Base-by-base conservation (phyloP, 1,140 invertebrate genomes). In the Zaprionus gabonicus region DNA sequence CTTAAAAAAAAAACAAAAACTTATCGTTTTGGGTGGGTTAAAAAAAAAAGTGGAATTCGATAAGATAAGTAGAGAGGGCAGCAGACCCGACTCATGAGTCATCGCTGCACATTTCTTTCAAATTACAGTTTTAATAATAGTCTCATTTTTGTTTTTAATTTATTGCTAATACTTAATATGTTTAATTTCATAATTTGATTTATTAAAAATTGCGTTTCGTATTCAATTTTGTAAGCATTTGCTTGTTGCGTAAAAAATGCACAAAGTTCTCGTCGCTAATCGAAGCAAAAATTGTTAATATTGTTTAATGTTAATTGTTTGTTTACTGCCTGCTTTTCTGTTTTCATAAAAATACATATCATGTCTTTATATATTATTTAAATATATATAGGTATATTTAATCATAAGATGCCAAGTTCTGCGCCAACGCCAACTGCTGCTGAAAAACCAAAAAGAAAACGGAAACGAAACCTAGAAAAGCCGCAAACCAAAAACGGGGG, bases 191-290 rank as follows among this genome's bases (percentile, higher is more conserved):
- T 87, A 81, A 78, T 84, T 90, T 88, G 85, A 90, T 90, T 88
- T 88, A 90, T 88, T 88, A 90, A 88, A 87, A 87, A 87, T 86
- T 87, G 80, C 84, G 87, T 80, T 79, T 80, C 74, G 70, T 81
- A 80, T 87, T 86, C 71, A 88, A 80, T 90, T 88, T 90, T 79
- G 85, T 90, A 88, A 88, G 84, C 86, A 74, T 86, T 82, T 86
- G 80, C 80, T 90, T 82, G 58, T 78, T 71, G 82, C 79, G 76
- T 90, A 82, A 82, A 88, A 85, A 90, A 91, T 90, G 86, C 82
- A 85, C 81, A 90, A 90, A 74, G 68, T 83, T 79, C 71, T 80
- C 70, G 9, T 85, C 81, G 80, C 85, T 90, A 90, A 85, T 90
- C 79, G 86, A 90, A 90, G 86, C 82, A 85, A 90, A 90, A 90